phyloP scores from a whole-genome alignment of 2,113 vertebrate species.

The Ardeotis arabs region DNA sequence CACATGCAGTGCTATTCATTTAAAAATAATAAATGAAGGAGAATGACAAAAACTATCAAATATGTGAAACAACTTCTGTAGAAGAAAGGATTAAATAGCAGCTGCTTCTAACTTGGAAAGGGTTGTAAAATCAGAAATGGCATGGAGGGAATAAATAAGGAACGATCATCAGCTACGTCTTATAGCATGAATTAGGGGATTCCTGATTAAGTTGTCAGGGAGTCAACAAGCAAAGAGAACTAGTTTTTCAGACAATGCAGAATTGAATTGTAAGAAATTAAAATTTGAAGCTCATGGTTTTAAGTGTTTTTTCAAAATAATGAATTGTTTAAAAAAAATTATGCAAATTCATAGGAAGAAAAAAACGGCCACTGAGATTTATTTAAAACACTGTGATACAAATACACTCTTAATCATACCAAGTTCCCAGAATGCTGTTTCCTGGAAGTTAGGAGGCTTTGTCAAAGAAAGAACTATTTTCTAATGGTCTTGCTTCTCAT shows the following conservation, averaged over 20 bases:
- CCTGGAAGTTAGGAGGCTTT: neutral
- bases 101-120: neutral
- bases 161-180: neutral
- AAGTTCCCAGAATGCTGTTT: neutral
- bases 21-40: neutral
- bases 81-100: neutral
- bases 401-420: neutral
- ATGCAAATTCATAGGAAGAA: neutral
- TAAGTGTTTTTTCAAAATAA: neutral
- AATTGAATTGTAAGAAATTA: neutral
- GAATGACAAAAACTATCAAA: neutral
- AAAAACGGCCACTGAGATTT: neutral
- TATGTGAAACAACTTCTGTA: neutral
- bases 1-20: neutral
- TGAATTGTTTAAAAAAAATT: neutral
- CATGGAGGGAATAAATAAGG: neutral
- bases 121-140: neutral
- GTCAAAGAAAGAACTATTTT: neutral
- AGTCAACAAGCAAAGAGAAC: neutral
- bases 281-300: neutral
- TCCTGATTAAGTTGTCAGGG: neutral
- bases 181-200: neutral
- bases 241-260: neutral
- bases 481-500: neutral
- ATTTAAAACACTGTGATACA: neutral